phyloP scores from a whole-genome alignment of 1,140 invertebrate genomes.

The Aphelenchoides fujianensis region DNA sequence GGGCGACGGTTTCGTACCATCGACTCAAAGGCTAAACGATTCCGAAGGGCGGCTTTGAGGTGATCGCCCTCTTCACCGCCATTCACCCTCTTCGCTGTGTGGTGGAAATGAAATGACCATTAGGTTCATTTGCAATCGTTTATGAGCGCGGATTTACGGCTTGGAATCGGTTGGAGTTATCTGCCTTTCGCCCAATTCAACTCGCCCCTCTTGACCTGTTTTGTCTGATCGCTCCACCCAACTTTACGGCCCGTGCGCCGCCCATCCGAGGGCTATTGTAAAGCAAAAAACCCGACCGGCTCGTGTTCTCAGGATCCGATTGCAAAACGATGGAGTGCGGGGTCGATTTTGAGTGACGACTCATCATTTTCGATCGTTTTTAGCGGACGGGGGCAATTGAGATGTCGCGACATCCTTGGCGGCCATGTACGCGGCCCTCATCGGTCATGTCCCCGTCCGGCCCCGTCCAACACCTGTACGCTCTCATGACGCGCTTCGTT shows the following conservation, averaged over 20 bases:
- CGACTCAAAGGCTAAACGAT: background rate
- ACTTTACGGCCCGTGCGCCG: background rate
- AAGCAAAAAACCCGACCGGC: background rate
- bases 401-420: background rate
- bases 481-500: background rate
- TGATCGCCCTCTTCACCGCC: background rate
- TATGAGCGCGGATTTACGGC: too few species aligned
- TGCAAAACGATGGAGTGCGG: too few species aligned
- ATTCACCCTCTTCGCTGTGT: too few species aligned
- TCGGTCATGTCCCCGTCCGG: background rate
- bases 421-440: background rate
- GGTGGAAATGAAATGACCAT: too few species aligned
- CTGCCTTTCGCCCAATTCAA: too few species aligned
- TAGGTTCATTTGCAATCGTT: too few species aligned
- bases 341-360: background rate
- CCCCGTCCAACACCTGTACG: background rate
- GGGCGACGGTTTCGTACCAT: background rate
- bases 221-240: background rate
- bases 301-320: background rate
- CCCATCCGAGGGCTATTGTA: background rate
- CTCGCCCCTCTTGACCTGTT: constrained; percentile 1
- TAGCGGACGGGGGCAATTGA: background rate
- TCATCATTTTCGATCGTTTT: background rate
- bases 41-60: background rate
- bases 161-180: background rate